These are phyloP conservation scores for Dione juno DNA, from an alignment of 2,888 invertebrate species.

Conservation along the genomic window DNA sequence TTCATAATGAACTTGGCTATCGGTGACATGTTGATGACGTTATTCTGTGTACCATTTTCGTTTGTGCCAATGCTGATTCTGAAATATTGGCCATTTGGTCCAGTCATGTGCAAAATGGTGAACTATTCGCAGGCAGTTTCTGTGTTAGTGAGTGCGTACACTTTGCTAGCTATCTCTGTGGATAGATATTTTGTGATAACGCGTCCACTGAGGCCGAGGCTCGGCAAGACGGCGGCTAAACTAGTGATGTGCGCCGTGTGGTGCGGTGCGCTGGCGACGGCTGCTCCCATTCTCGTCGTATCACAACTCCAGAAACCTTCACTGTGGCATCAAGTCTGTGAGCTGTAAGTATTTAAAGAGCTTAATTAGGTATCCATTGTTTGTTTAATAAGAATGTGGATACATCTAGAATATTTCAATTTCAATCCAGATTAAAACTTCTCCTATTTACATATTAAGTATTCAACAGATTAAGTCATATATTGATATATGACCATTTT, in stretches of 20 bases:
- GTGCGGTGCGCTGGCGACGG: constrained; percentile 89
- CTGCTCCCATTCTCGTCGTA: constrained; percentile 91
- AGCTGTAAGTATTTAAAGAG: constrained; percentile 76
- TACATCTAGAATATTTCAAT: too few relatives aligned
- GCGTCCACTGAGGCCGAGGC: constrained; percentile 91
- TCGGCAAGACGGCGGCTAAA: constrained; percentile 88
- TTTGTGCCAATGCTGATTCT: constrained; percentile 91
- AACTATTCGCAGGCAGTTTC: constrained; percentile 92
- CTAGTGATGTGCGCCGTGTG: constrained; percentile 88
- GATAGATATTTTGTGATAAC: constrained; percentile 96
- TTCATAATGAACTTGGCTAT: constrained; percentile 95
- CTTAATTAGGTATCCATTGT: too few relatives aligned
- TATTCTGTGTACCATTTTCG: constrained; percentile 95
- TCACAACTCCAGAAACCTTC: constrained; percentile 84
- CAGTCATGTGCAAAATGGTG: constrained; percentile 89
- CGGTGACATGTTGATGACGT: constrained; percentile 94
- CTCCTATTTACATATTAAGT: too few relatives aligned
- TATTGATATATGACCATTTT: too few relatives aligned
- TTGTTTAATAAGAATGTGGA: too few relatives aligned
- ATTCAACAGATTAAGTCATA: too few relatives aligned
- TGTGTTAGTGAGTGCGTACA: constrained; percentile 93
- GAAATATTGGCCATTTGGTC: constrained; percentile 95
- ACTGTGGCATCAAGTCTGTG: constrained; percentile 81
- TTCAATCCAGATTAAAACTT: too few relatives aligned
- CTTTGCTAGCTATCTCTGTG: constrained; percentile 94